These are phyloP conservation scores for Rhizoglyphus robini DNA, from an alignment of 1,140 invertebrate species.

Conservation along the genomic window DNA sequence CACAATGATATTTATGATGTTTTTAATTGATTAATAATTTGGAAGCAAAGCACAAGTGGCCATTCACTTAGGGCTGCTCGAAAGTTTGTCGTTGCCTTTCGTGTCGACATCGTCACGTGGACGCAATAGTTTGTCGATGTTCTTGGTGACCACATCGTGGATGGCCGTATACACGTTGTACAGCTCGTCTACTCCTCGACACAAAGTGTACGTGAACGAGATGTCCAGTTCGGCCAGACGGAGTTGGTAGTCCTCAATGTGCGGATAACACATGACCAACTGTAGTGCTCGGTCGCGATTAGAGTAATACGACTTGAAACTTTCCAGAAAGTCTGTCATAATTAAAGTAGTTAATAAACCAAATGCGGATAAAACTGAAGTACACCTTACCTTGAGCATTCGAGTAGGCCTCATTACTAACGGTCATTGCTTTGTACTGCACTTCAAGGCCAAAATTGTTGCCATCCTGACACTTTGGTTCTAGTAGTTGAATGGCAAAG, in stretches of 20 bases:
- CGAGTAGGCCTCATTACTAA: slow-evolving; percentile 4
- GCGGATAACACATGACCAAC: slow-evolving; percentile 4
- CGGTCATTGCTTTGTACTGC: slow-evolving; percentile 32
- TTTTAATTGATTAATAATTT: too few relatives aligned
- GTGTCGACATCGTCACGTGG: slow-evolving; percentile 41
- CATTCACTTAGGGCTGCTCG: too few relatives aligned
- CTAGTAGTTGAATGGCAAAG: slow-evolving; percentile 98
- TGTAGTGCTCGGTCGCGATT: slow-evolving; percentile 69
- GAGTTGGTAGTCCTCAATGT: slow-evolving; percentile 70
- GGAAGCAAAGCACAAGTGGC: too few relatives aligned
- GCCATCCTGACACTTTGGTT: slow-evolving; percentile 97
- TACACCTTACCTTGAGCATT: background rate
- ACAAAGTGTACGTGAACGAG: slow-evolving; percentile 84
- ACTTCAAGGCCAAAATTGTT: slow-evolving; percentile 98
- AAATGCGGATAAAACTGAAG: background rate
- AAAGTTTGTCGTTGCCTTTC: too few relatives aligned
- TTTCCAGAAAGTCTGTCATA: background rate
- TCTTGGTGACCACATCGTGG: slow-evolving; percentile 90
- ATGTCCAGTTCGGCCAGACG: slow-evolving; percentile 87
- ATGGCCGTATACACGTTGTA: slow-evolving; percentile 87
- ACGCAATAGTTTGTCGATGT: slow-evolving; percentile 90
- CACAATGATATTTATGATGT: too few relatives aligned
- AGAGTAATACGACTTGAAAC: background rate
- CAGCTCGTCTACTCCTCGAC: slow-evolving; percentile 83
- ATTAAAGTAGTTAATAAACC: background rate